These are phyloP conservation scores for Leptonema lineaticorne DNA, from an alignment of 1,140 invertebrate species.

Conservation along the genomic window DNA sequence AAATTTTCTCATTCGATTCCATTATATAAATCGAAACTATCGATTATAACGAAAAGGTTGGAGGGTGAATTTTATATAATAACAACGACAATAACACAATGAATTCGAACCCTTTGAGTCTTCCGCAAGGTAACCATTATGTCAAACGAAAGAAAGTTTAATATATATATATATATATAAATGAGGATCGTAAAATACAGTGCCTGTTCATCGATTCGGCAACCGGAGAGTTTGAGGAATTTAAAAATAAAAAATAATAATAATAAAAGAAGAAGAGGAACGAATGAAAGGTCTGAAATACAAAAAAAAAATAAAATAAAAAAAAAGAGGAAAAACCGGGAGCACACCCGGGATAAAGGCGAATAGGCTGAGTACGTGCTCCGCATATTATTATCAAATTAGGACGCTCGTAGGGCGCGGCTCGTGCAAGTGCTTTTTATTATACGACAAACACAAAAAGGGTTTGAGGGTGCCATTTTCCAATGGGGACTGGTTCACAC, in stretches of 20 bases:
- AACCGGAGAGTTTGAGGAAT: neutral
- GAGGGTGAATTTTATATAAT: too few relatives aligned
- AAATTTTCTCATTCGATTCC: too few relatives aligned
- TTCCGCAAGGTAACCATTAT: slow-evolving; percentile 9
- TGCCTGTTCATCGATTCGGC: slow-evolving; percentile 15
- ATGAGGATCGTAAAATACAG: neutral
- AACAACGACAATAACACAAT: too few relatives aligned
- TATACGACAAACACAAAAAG: slow-evolving; percentile 20
- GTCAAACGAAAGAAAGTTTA: slow-evolving; percentile 11
- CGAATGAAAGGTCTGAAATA: too few relatives aligned
- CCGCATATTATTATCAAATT: slow-evolving; percentile 34
- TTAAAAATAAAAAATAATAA: too few relatives aligned
- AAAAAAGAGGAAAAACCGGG: slow-evolving; percentile 2
- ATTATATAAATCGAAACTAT: too few relatives aligned
- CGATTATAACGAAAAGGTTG: too few relatives aligned
- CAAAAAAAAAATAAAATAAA: neutral
- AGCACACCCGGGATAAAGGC: slow-evolving; percentile 2
- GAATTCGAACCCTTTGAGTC: neutral
- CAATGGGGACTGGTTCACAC: slow-evolving; percentile 9
- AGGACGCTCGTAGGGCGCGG: neutral
- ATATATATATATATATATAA: too few relatives aligned
- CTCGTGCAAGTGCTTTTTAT: slow-evolving; percentile 20
- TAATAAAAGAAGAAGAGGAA: neutral
- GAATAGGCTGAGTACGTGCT: slow-evolving; percentile 26
- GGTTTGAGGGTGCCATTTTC: neutral